Evolutionary conservation across 2,888 invertebrate genomes (phyloP).

Genomic region (Eilema caniola): DNA sequence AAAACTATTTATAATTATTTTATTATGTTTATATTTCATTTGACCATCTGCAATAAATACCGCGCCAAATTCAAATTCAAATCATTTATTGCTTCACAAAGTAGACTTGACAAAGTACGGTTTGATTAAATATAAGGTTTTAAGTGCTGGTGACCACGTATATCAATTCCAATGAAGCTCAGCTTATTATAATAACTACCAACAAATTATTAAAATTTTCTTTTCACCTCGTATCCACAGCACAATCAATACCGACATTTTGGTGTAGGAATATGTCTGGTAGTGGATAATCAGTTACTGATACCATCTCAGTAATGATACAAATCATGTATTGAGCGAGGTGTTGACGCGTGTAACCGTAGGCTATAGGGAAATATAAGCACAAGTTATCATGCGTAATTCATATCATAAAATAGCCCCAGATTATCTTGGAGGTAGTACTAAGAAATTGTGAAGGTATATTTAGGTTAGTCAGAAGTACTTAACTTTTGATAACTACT

Average conservation of each 20-base stretch:
- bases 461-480: not conserved
- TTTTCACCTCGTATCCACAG: slow-evolving; percentile 32
- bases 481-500: not conserved
- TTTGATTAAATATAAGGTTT: not conserved
- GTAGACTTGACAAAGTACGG: too few species aligned
- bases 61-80: too few species aligned
- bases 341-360: slow-evolving; percentile 29
- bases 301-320: slow-evolving; percentile 52
- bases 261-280: slow-evolving; percentile 31
- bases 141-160: not conserved
- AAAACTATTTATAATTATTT: too few species aligned
- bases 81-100: too few species aligned
- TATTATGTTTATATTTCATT: not conserved
- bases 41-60: not conserved
- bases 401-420: slow-evolving; percentile 11
- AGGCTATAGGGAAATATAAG: slow-evolving; percentile 8
- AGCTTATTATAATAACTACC: not conserved
- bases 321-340: slow-evolving; percentile 37
- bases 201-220: not conserved
- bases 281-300: slow-evolving; percentile 33
- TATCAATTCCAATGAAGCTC: not conserved
- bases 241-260: slow-evolving; percentile 43
- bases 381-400: slow-evolving; percentile 4
- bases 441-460: not conserved
- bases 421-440: not conserved